phyloP scores from a whole-genome alignment of 2,797 vertebrate species.

The Lophius americanus region DNA sequence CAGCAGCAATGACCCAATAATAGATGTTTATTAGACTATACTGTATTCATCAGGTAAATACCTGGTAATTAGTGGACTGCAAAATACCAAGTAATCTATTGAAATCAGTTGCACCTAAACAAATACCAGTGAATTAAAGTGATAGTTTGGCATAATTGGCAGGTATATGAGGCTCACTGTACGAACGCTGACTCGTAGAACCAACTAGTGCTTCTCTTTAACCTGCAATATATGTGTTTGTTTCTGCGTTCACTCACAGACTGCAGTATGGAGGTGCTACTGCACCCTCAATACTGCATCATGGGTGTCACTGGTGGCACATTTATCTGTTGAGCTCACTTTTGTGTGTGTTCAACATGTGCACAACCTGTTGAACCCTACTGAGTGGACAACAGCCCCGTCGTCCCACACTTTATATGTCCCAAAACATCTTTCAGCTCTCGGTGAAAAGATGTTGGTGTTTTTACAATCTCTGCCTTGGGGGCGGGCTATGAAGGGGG shows the following conservation, averaged over 20 bases:
- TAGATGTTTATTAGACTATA: too few species aligned
- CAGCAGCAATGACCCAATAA: too few species aligned
- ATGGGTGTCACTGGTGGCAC: slow-evolving; percentile 46
- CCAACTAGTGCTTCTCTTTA: slow-evolving; percentile 36
- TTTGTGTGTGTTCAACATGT: slow-evolving; percentile 63
- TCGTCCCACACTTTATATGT: slow-evolving; percentile 67
- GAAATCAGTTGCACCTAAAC: too few species aligned
- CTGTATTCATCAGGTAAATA: too few species aligned
- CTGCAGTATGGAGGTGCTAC: slow-evolving; percentile 51
- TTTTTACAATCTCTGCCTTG: slow-evolving; percentile 89
- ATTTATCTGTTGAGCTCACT: slow-evolving; percentile 55
- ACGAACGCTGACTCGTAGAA: slow-evolving; percentile 19
- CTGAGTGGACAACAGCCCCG: slow-evolving; percentile 42
- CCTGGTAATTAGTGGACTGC: too few species aligned
- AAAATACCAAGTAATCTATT: too few species aligned
- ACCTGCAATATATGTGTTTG: slow-evolving; percentile 58
- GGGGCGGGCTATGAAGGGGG: slow-evolving; percentile 53
- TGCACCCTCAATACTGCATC: slow-evolving; percentile 56
- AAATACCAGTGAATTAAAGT: too few species aligned
- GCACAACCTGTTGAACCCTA: slow-evolving; percentile 57
- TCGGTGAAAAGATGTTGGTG: slow-evolving; percentile 81
- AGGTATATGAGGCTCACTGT: slow-evolving; percentile 68
- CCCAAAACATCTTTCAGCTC: slow-evolving; percentile 76
- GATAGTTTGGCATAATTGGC: too few species aligned
- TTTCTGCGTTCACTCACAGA: slow-evolving; percentile 45